Evolutionary conservation across 2,888 invertebrate species (phyloP).

Genomic region (Rhagophthalmus giganteus): DNA sequence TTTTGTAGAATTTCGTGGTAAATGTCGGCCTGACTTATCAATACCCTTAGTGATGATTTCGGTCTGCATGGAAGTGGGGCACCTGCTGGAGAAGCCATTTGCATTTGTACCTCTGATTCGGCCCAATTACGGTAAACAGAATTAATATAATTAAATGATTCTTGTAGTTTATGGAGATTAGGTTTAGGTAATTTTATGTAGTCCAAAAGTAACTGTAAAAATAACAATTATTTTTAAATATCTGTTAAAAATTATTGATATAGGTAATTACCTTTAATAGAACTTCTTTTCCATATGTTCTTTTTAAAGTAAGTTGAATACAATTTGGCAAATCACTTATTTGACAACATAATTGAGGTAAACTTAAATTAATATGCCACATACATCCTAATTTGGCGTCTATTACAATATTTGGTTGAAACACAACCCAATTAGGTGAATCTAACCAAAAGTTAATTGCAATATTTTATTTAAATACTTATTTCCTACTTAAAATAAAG

Average conservation of each 20-base stretch:
- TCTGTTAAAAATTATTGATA: neutral
- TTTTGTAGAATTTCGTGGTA: constrained; percentile 78
- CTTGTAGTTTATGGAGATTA: constrained; percentile 48
- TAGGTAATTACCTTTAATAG: too few relatives aligned
- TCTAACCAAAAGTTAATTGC: too few relatives aligned
- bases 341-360: constrained; percentile 67
- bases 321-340: constrained; percentile 69
- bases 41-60: constrained; percentile 55
- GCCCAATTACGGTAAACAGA: constrained; percentile 61
- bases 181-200: constrained; percentile 46
- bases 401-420: constrained; percentile 94
- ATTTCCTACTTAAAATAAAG: too few relatives aligned
- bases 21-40: constrained; percentile 83
- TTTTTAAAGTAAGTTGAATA: constrained; percentile 77
- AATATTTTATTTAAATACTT: too few relatives aligned
- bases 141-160: constrained; percentile 53
- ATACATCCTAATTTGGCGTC: constrained; percentile 92
- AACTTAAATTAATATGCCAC: constrained; percentile 71
- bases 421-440: constrained; percentile 94
- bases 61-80: constrained; percentile 39
- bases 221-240: neutral
- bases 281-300: constrained; percentile 72
- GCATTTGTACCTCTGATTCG: constrained; percentile 62
- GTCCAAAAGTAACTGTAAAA: constrained; percentile 43
- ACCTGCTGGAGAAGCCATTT: constrained; percentile 58